Base-by-base conservation (phyloP, 2,113 vertebrate genomes). In the Pseudolaguvia tuberculata region DNA sequence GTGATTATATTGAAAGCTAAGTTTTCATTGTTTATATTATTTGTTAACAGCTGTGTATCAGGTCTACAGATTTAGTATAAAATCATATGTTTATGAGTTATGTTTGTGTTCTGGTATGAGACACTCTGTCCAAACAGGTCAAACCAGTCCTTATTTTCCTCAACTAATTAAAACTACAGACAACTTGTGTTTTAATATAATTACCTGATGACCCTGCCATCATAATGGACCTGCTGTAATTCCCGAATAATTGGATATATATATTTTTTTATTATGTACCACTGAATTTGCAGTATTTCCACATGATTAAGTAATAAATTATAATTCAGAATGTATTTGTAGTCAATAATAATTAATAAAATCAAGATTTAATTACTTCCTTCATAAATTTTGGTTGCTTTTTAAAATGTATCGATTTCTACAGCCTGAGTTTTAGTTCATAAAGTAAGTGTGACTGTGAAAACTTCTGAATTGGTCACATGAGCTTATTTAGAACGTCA, bases 91-190 rank as follows among this genome's bases (percentile, higher is more conserved):
- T n/a, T n/a, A n/a, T n/a, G n/a, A n/a, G n/a, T n/a, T 45, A 5
- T 65, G 23, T 18, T 48, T 29, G 1, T 63, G 31, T 63, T 67
- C 31, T 75, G 31, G 21, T 51, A 76, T 75, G 69, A 17, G 21
- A 14, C 27, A 31, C 21, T 53, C n/a, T 56, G 4, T 35, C 66
- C 14, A 68, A 52, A 72, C 59, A 27, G 14, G 73, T 66, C 47
- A 45, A 76, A 76, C 78, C 59, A 59, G 78, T 75, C 11, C 42
- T 25, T 1, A 13, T 39, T 31, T 42, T 58, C 45, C 18, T 17
- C 23, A 14, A 63, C 59, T 0, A 45, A n/a, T 14, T 21, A 57
- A 15, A 65, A 13, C 2, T n/a, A 39, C 12, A 39, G 20, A 14
- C 31, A 39, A 21, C 18, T 39, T 9, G 20, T 63, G 39, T n/a